A percentile compares a stretch with the other conserved stretches of the same genome.
Evolutionary conservation across 2,113 vertebrate species (phyloP).

Genomic region (human): DNA sequence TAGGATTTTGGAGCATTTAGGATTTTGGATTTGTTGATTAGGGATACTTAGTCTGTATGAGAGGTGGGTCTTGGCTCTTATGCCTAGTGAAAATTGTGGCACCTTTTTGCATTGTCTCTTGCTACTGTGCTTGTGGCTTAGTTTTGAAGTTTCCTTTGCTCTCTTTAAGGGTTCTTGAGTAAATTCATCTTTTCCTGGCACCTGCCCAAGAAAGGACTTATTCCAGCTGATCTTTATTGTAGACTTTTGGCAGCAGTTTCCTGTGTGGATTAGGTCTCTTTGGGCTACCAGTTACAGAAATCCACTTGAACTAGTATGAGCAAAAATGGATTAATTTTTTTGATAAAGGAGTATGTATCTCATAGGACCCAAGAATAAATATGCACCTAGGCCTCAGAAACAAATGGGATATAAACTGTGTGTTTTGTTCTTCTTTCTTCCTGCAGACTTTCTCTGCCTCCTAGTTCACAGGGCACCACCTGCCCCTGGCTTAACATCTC

Average conservation of each 20-base stretch:
- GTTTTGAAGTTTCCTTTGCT: neutral
- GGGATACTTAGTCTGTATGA: neutral
- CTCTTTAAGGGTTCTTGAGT: constrained; percentile 16
- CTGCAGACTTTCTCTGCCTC: neutral
- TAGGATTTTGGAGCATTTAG: neutral
- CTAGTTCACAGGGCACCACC: neutral
- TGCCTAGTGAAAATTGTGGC: neutral
- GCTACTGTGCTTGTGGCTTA: neutral
- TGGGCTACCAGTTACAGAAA: neutral
- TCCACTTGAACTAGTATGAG: neutral
- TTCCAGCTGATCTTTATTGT: neutral
- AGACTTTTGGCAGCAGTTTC: constrained; percentile 12
- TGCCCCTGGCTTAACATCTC: neutral
- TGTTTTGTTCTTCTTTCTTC: neutral
- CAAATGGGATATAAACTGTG: neutral
- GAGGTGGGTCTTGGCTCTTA: constrained; percentile 9
- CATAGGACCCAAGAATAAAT: neutral
- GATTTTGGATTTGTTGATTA: neutral
- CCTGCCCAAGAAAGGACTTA: neutral
- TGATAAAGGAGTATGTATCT: neutral
- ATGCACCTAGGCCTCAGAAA: neutral
- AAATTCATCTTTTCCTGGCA: constrained; percentile 1
- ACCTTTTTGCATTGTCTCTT: neutral
- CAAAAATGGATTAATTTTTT: neutral
- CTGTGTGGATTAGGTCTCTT: neutral